phyloP scores from a whole-genome alignment of 2,113 vertebrate genomes.

The Varanus komodoensis region DNA sequence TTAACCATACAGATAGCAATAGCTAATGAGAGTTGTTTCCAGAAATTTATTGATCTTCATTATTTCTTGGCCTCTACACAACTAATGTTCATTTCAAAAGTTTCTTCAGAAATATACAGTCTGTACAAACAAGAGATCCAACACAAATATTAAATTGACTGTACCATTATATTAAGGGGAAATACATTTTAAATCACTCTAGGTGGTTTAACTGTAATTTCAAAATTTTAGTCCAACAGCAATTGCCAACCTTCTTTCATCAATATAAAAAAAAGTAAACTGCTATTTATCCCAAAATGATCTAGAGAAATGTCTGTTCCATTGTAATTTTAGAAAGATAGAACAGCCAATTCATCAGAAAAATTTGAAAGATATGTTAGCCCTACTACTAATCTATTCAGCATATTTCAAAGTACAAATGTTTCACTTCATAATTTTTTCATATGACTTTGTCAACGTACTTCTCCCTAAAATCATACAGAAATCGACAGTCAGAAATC shows the following conservation, averaged over 20 bases:
- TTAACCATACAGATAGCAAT: not conserved
- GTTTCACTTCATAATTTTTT: conserved; percentile 1
- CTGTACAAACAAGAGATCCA: conserved; percentile 1
- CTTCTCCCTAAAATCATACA: conserved; percentile 38
- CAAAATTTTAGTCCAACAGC: conserved; percentile 5
- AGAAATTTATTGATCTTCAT: not conserved
- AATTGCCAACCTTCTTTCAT: not conserved
- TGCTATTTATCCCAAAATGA: not conserved
- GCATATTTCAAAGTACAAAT: not conserved
- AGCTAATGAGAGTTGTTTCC: not conserved
- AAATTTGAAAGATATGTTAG: not conserved
- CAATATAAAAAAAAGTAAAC: not conserved
- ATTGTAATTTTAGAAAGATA: not conserved
- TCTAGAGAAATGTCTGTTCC: conserved; percentile 7
- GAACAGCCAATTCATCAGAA: not conserved
- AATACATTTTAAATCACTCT: not conserved
- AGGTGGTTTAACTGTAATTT: conserved; percentile 19
- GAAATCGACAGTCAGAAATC: conserved; percentile 40
- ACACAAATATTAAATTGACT: not conserved
- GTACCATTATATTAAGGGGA: conserved; percentile 26
- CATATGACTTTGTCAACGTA: conserved; percentile 29
- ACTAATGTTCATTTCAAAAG: not conserved
- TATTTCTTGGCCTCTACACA: not conserved
- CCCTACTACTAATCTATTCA: not conserved
- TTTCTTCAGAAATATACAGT: conserved; percentile 21